Percentiles rank a stretch among this genome's conserved stretches.
Evolutionary conservation across 2,888 invertebrate species (phyloP).

Genomic region (Hydriomena furcata): DNA sequence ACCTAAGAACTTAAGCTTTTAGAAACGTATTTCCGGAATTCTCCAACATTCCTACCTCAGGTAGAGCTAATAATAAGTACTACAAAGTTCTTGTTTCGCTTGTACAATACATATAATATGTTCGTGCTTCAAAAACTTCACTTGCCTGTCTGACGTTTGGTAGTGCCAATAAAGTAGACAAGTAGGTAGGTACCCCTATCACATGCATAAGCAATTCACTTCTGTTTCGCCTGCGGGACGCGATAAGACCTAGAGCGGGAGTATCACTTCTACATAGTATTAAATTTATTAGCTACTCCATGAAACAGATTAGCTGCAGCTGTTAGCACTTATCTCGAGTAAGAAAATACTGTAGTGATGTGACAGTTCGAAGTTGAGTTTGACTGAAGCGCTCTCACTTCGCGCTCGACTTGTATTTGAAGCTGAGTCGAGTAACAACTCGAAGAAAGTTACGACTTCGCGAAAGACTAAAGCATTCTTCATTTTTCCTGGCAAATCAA

Average conservation of each 20-base stretch:
- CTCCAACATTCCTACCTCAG: no score
- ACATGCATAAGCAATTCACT: neutral
- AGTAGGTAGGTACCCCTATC: no score
- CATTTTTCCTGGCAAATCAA: no score
- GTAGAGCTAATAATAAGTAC: no score
- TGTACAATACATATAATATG: no score
- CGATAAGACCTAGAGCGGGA: slow-evolving; percentile 1
- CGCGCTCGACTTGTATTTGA: neutral
- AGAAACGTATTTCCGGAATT: slow-evolving; percentile 5
- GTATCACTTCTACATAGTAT: slow-evolving; percentile 9
- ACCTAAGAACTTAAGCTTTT: neutral
- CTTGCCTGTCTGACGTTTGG: no score
- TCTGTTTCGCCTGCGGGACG: neutral
- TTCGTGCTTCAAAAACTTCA: no score
- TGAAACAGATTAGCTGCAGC: slow-evolving; percentile 10
- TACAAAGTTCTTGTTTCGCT: no score
- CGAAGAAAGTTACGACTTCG: slow-evolving; percentile 2
- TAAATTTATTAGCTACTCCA: neutral
- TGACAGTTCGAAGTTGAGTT: slow-evolving; percentile 8
- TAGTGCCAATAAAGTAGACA: no score
- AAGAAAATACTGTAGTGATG: slow-evolving; percentile 8
- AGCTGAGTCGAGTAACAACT: neutral
- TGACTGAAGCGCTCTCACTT: neutral
- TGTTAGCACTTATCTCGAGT: slow-evolving; percentile 12
- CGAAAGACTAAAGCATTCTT: neutral